Conservation (phyloP, 2,113 vertebrate species). For the Ranitomeya variabilis region DNA sequence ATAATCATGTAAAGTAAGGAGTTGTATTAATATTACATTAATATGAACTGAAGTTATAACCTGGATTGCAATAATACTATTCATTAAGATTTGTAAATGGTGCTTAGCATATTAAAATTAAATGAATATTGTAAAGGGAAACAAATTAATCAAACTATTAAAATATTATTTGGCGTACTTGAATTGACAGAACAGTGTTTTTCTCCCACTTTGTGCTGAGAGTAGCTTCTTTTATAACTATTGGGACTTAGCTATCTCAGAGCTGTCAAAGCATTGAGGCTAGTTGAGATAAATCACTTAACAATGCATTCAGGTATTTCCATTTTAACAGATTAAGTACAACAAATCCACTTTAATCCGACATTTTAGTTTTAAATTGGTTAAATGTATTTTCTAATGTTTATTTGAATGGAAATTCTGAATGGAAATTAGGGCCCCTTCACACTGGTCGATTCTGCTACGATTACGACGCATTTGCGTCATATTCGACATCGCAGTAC, state of each 20-base stretch:
- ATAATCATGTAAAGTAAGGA: background rate
- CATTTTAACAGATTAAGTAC: constrained; percentile 63
- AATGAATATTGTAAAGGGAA: constrained; percentile 38
- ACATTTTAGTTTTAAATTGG: background rate
- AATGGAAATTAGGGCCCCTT: too few species aligned
- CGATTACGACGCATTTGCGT: too few species aligned
- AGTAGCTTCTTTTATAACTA: constrained; percentile 61
- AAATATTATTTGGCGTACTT: constrained; percentile 57
- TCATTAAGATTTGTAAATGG: background rate
- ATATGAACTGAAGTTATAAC: background rate
- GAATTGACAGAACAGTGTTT: constrained; percentile 60
- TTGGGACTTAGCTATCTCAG: constrained; percentile 61
- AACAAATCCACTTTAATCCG: constrained; percentile 58
- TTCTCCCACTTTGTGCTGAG: constrained; percentile 61
- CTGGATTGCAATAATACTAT: background rate
- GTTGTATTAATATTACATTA: background rate
- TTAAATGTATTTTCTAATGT: background rate
- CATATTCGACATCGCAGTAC: too few species aligned
- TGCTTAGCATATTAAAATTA: constrained; percentile 12
- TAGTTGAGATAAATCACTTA: constrained; percentile 70
- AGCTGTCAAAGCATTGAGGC: constrained; percentile 66
- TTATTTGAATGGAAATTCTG: background rate
- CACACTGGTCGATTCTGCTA: too few species aligned
- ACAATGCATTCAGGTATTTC: constrained; percentile 62
- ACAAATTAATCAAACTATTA: constrained; percentile 56